Percentiles rank a stretch among this genome's conserved stretches.
Conservation (phyloP, 2,797 vertebrate species). For the Apodemus agrarius region DNA sequence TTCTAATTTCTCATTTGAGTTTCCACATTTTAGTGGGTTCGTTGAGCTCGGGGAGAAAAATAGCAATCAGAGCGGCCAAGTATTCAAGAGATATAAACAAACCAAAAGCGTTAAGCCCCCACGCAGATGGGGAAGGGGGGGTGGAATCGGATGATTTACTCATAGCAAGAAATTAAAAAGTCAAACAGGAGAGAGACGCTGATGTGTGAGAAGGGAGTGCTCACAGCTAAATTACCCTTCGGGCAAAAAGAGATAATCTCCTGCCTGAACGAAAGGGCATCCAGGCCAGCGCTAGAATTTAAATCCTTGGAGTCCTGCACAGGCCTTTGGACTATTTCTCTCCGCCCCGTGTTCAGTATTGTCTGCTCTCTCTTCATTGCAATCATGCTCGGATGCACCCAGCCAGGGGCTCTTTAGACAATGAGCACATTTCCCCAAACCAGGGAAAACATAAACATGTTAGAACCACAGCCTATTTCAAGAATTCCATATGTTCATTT, state of each 20-base stretch:
- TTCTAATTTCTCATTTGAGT: constrained; percentile 66
- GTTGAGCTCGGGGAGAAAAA: constrained; percentile 49
- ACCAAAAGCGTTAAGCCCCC: constrained; percentile 62
- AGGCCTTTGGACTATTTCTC: constrained; percentile 37
- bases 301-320: constrained; percentile 3
- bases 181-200: constrained; percentile 54
- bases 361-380: constrained; percentile 59
- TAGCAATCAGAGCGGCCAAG: constrained; percentile 63
- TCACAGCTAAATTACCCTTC: constrained; percentile 73
- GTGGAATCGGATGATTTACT: constrained; percentile 46
- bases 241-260: constrained; percentile 59
- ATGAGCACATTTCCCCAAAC: constrained; percentile 60
- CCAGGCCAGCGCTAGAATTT: constrained; percentile 40
- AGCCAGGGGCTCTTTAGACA: constrained; percentile 58
- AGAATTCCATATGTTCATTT: constrained; percentile 19
- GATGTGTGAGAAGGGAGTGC: constrained; percentile 58
- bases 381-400: constrained; percentile 60
- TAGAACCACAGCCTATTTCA: constrained; percentile 22
- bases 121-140: constrained; percentile 13
- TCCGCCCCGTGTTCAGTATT: constrained; percentile 45
- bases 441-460: constrained; percentile 63
- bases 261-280: neutral
- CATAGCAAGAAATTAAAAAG: constrained; percentile 74
- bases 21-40: constrained; percentile 23
- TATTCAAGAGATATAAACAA: constrained; percentile 65